Conservation (phyloP, 2,888 invertebrate genomes). For the Taenaris catops region DNA sequence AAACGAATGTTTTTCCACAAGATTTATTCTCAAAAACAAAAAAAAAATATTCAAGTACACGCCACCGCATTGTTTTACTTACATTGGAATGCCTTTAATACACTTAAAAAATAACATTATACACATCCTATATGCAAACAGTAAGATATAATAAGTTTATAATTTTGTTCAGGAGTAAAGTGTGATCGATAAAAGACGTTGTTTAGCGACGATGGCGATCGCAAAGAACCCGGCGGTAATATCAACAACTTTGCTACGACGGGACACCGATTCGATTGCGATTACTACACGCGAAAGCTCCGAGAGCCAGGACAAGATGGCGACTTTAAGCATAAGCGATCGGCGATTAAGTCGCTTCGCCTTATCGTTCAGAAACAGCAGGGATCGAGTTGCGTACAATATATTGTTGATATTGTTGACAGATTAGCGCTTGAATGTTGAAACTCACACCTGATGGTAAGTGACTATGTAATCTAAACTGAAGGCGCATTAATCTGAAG, state of each 20-base stretch:
- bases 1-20: conserved; percentile 36
- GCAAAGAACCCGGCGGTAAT: conserved; percentile 11
- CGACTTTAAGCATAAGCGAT: no score
- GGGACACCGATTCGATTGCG: conserved; percentile 29
- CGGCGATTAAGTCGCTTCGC: no score
- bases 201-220: conserved; percentile 12
- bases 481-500: no score
- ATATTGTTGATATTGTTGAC: no score
- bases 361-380: no score
- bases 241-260: conserved; percentile 22
- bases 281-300: conserved; percentile 51
- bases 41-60: conserved; percentile 48
- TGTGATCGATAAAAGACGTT: conserved; percentile 25
- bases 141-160: conserved; percentile 36
- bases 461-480: no score
- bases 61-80: conserved; percentile 65
- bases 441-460: no score
- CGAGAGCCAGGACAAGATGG: no score
- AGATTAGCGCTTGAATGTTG: no score
- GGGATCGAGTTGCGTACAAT: no score
- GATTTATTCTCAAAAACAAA: conserved; percentile 25
- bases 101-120: conserved; percentile 63
- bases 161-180: conserved; percentile 49
- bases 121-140: conserved; percentile 63
- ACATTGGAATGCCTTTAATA: conserved; percentile 71